Percentiles rank a stretch among this genome's conserved stretches.
Conservation (phyloP, 1,140 invertebrate species). For the Drosophila mojavensis region DNA sequence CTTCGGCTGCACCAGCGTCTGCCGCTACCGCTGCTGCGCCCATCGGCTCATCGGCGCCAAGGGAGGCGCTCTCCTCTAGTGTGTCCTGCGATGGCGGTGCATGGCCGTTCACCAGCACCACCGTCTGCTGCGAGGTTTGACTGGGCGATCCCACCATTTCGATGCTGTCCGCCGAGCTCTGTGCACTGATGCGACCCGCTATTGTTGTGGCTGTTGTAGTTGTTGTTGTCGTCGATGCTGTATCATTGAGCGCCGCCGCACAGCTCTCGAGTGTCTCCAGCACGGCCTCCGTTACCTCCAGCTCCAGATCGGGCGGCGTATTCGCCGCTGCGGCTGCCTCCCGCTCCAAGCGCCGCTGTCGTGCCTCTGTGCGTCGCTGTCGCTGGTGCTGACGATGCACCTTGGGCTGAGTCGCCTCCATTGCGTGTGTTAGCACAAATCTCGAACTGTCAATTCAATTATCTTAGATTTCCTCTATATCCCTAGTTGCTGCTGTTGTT, state of each 20-base stretch:
- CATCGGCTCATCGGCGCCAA: constrained; percentile 51
- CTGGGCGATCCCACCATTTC: constrained; percentile 71
- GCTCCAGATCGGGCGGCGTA: constrained; percentile 46
- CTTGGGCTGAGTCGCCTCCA: constrained; percentile 74
- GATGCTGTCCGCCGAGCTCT: constrained; percentile 75
- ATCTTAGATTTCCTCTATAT: constrained; percentile 5
- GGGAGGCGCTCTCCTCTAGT: constrained; percentile 51
- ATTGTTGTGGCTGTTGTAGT: constrained; percentile 40
- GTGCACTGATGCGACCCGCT: constrained; percentile 68
- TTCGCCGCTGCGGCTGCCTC: constrained; percentile 58
- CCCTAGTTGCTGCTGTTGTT: constrained; percentile 15
- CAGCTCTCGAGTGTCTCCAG: constrained; percentile 52
- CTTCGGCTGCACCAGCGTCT: neutral
- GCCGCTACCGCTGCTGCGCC: neutral
- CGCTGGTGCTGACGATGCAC: constrained; percentile 82
- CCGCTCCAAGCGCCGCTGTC: constrained; percentile 66
- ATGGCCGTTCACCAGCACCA: constrained; percentile 76
- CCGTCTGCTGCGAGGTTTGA: constrained; percentile 76
- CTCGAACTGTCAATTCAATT: constrained; percentile 29
- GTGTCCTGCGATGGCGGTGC: constrained; percentile 58
- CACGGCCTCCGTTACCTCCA: constrained; percentile 11
- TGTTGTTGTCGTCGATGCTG: constrained; percentile 35
- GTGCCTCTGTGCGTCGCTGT: constrained; percentile 73
- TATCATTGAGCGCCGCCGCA: constrained; percentile 63
- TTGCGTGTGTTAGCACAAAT: constrained; percentile 12